Evolutionary conservation across 2,113 vertebrate genomes (phyloP).

Genomic region (Cebus imitator): DNA sequence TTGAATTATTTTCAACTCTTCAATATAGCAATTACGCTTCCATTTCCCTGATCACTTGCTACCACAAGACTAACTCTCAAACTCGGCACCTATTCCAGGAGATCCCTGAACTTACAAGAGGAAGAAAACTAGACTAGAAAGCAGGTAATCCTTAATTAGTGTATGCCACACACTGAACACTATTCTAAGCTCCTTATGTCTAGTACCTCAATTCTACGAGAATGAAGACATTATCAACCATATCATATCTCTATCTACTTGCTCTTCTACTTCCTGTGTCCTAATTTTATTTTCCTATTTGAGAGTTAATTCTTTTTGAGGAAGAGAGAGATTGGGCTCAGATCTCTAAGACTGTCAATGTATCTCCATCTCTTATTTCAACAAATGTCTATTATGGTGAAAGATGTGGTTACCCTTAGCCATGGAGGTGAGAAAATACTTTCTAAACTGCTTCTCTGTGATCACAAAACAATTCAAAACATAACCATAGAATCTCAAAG

Average conservation of each 20-base stretch:
- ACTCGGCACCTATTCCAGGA: not conserved
- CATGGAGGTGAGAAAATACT: not conserved
- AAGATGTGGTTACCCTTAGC: not conserved
- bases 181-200: not conserved
- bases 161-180: not conserved
- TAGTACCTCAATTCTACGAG: not conserved
- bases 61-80: conserved; percentile 39
- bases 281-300: not conserved
- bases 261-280: not conserved
- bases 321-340: not conserved
- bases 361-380: not conserved
- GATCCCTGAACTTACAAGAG: not conserved
- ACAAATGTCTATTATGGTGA: not conserved
- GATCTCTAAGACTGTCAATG: not conserved
- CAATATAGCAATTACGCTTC: not conserved
- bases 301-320: not conserved
- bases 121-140: not conserved
- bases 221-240: not conserved
- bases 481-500: not conserved
- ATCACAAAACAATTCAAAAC: conserved; percentile 36
- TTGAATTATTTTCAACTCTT: not conserved
- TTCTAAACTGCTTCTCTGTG: not conserved
- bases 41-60: not conserved
- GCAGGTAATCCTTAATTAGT: not conserved
- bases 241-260: not conserved